Evolutionary conservation across 2,888 invertebrate genomes (phyloP), one percentile per base, ranked within the genome.

Genomic region (Acanthacorydalis orientalis): DNA sequence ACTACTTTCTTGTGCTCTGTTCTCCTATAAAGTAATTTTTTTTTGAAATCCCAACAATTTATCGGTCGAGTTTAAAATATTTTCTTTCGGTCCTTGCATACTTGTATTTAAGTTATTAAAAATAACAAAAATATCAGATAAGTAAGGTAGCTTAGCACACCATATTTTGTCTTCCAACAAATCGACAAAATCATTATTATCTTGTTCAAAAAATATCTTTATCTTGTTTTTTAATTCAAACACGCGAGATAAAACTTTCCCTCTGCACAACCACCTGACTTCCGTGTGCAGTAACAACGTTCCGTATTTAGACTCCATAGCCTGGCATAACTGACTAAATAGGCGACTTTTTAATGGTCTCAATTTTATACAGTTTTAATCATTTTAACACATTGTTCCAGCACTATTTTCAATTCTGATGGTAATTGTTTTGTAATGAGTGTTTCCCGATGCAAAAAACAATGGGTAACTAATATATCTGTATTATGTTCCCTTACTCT

Each of bases 331-430:
- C n/a, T n/a, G n/a, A n/a, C n/a, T n/a, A n/a, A n/a, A n/a, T n/a
- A n/a, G n/a, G 44, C 54, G 51, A 48, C 49, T 53, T 50, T 54
- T 53, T 50, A 55, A 51, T 47, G 52, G 48, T 48, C 51, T 49
- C 47, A 48, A 51, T 51, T 56, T 54, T 47, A 54, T 56, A 45
- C 51, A 55, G 52, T 56, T n/a, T n/a, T 56, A 50, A 56, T 50
- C 47, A 54, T 53, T 49, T 52, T 53, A 51, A 50, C 52, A 51
- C n/a, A n/a, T n/a, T n/a, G n/a, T n/a, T n/a, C n/a, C n/a, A n/a
- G n/a, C n/a, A n/a, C n/a, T n/a, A n/a, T n/a, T n/a, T n/a, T n/a
- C n/a, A n/a, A n/a, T n/a, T n/a, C n/a, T n/a, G n/a, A n/a, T n/a
- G n/a, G n/a, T n/a, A n/a, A n/a, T n/a, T n/a, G n/a, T n/a, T n/a